Percentiles rank a stretch among this genome's conserved stretches.
Evolutionary conservation across 2,888 invertebrate species (phyloP).

Genomic region (Philereme vetulata): DNA sequence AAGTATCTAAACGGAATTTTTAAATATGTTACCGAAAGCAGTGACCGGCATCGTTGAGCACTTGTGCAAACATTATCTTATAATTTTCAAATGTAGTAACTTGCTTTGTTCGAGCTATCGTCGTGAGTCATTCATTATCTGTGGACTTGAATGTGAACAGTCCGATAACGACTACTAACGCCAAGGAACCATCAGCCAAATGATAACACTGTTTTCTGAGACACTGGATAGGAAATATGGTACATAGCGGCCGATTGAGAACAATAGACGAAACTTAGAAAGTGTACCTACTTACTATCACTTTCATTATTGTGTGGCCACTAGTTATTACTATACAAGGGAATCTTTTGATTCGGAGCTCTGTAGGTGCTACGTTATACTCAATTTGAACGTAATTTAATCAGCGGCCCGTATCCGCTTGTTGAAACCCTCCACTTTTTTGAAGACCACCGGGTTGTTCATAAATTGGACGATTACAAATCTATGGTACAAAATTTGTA

Average conservation of each 20-base stretch:
- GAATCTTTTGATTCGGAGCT: slow-evolving; percentile 31
- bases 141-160: slow-evolving; percentile 49
- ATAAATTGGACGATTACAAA: slow-evolving; percentile 28
- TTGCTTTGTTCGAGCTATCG: slow-evolving; percentile 45
- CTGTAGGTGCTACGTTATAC: slow-evolving; percentile 41
- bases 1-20: slow-evolving; percentile 20
- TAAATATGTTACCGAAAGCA: neutral
- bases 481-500: neutral
- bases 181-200: slow-evolving; percentile 37
- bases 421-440: slow-evolving; percentile 49
- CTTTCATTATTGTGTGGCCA: slow-evolving; percentile 33
- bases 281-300: slow-evolving; percentile 34
- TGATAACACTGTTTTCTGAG: slow-evolving; percentile 40
- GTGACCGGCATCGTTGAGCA: slow-evolving; percentile 11
- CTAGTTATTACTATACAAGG: slow-evolving; percentile 33
- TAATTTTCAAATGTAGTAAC: slow-evolving; percentile 32
- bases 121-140: slow-evolving; percentile 61
- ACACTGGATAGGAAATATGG: slow-evolving; percentile 31
- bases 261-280: slow-evolving; percentile 36
- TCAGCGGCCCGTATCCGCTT: slow-evolving; percentile 71
- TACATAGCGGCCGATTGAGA: slow-evolving; percentile 24
- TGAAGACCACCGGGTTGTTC: slow-evolving; percentile 48
- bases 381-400: slow-evolving; percentile 64
- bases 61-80: slow-evolving; percentile 39
- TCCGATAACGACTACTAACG: slow-evolving; percentile 52